Evolutionary conservation across 2,888 invertebrate species (phyloP).

Genomic region (Rhaphigaster nebulosa): DNA sequence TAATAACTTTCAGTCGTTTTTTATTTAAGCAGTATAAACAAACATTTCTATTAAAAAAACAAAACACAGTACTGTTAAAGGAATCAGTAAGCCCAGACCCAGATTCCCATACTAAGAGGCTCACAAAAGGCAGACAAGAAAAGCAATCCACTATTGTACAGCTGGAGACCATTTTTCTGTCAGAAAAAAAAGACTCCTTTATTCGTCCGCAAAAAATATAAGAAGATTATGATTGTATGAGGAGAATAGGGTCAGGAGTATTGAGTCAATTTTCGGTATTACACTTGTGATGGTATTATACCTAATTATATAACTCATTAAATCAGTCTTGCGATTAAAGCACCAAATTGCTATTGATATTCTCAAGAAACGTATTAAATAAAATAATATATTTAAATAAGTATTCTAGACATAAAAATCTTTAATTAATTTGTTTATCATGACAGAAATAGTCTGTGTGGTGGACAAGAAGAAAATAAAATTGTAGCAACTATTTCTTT

Average conservation of each 20-base stretch:
- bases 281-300: too few species aligned
- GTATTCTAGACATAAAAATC: too few species aligned
- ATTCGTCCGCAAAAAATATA: not conserved
- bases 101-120: not conserved
- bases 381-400: too few species aligned
- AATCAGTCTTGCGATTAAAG: too few species aligned
- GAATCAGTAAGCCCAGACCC: not conserved
- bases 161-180: not conserved
- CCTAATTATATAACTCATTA: too few species aligned
- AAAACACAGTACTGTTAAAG: not conserved
- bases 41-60: not conserved
- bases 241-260: not conserved
- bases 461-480: too few species aligned
- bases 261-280: not conserved
- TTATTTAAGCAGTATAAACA: not conserved
- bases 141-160: constrained; percentile 16
- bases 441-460: too few species aligned
- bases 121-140: not conserved
- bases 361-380: too few species aligned
- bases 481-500: too few species aligned
- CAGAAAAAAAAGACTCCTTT: not conserved
- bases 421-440: too few species aligned
- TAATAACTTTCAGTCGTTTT: not conserved
- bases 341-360: too few species aligned
- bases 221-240: not conserved